Evolutionary conservation across 2,797 vertebrate genomes (phyloP).

Genomic region (Cuniculus paca): DNA sequence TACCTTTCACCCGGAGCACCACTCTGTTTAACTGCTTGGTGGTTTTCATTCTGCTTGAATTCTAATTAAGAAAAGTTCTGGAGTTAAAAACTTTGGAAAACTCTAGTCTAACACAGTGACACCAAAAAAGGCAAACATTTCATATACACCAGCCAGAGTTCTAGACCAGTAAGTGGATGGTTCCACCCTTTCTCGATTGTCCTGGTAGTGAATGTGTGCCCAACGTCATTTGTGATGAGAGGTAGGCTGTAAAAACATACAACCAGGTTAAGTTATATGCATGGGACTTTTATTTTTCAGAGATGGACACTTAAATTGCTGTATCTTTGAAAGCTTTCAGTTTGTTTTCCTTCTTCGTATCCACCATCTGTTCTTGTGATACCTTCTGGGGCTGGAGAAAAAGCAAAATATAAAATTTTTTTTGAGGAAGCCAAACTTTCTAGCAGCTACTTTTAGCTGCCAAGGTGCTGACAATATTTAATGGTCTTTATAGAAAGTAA

Average conservation of each 20-base stretch:
- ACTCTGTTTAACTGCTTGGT: neutral
- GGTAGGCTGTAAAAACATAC: neutral
- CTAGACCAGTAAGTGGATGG: neutral
- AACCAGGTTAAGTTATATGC: neutral
- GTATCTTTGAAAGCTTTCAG: slow-evolving; percentile 15
- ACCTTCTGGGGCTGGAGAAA: neutral
- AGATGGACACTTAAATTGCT: neutral
- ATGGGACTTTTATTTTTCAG: slow-evolving; percentile 9
- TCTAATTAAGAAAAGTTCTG: neutral
- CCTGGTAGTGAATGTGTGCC: neutral
- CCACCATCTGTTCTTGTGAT: slow-evolving; percentile 20
- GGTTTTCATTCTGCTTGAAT: slow-evolving; percentile 2
- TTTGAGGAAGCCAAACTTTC: slow-evolving; percentile 16
- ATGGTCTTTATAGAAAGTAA: neutral
- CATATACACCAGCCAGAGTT: neutral
- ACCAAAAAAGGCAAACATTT: slow-evolving; percentile 17
- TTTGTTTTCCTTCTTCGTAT: slow-evolving; percentile 42
- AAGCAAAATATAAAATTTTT: neutral
- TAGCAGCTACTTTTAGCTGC: neutral
- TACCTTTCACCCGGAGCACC: neutral
- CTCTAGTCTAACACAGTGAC: neutral
- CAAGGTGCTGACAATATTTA: slow-evolving; percentile 41
- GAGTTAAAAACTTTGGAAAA: neutral
- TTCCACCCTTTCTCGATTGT: neutral
- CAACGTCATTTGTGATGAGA: neutral